Evolutionary conservation across 2,113 vertebrate species (phyloP), one percentile per base, ranked within the genome.

Genomic region (Zootoca vivipara): DNA sequence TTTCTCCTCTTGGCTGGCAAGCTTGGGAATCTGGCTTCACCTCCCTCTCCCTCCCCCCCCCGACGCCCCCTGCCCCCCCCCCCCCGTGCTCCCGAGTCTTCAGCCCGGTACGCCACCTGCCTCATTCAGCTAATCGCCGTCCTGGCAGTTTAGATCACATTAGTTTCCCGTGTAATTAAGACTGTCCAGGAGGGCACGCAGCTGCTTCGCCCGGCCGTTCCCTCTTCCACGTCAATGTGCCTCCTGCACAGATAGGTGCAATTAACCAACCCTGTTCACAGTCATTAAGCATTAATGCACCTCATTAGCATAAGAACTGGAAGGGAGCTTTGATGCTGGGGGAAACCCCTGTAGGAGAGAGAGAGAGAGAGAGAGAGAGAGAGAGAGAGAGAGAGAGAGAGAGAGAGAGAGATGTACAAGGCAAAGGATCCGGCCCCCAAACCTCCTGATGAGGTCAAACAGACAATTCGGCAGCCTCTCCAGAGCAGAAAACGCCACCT

Each of bases 281-380:
- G 95, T 96, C 96, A 96, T 96, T 95, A 96, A 96, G 96, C 95
- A 95, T 96, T 95, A 96, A 96, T 94, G 92, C 94, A 94, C 95
- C 95, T 96, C 95, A 96, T 97, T 96, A 96, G 95, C 96, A 96
- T 96, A 95, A 95, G 95, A 96, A 96, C 92, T 87, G 95, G 96
- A 95, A 96, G 94, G 80, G 87, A 87, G 92, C 94, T 94, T 93
- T 88, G 93, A 93, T 94, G 95, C 93, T 88, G 87, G 92, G 46
- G 58, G 79, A 56, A 75, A 88, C 93, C 92, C 92, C 93, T 84
- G 86, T 90, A 92, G 89, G 93, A 96, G 88, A 93, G 92, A 90
- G 93, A 94, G 64, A 93, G 91, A 94, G 91, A 92, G 93, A 94
- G 67, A 93, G 92, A 94, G 91, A 92, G 13, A 93, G 91, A 94